phyloP scores from a whole-genome alignment of 2,113 vertebrate species.

The Muntiacus reevesi region DNA sequence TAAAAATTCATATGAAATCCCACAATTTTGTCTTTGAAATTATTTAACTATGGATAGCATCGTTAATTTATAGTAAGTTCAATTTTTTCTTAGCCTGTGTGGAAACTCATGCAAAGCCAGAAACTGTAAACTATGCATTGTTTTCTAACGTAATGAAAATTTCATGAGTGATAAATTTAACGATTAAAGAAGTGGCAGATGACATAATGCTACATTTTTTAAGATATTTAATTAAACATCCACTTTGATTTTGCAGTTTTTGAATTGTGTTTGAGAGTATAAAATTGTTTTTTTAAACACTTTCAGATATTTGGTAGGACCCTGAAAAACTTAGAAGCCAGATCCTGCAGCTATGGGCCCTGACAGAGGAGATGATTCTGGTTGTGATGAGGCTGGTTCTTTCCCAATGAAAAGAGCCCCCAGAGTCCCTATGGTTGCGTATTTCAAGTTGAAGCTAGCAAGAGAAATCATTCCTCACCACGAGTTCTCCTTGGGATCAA shows the following conservation, averaged over 20 bases:
- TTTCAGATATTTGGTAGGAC: neutral
- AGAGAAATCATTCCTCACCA: neutral
- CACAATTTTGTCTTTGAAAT: neutral
- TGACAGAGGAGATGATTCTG: neutral
- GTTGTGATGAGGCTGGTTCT: too few relatives aligned
- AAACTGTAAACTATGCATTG: neutral
- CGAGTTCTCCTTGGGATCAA: fast-evolving
- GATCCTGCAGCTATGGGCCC: neutral
- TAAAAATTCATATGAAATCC: neutral
- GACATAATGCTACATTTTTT: neutral
- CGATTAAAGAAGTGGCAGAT: neutral
- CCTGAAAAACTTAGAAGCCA: neutral
- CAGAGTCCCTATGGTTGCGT: too few relatives aligned
- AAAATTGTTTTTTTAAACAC: neutral
- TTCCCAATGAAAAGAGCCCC: neutral
- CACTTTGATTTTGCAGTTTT: neutral
- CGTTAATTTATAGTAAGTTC: neutral
- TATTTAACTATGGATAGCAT: neutral
- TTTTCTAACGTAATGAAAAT: neutral
- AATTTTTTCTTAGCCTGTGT: neutral
- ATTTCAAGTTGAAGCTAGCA: neutral
- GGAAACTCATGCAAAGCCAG: neutral
- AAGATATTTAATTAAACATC: neutral
- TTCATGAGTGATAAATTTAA: neutral
- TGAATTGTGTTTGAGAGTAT: neutral